Percentiles rank a stretch among this genome's conserved stretches.
These are phyloP conservation scores for Metalampra italica DNA, from an alignment of 2,888 invertebrate species.

Conservation along the genomic window DNA sequence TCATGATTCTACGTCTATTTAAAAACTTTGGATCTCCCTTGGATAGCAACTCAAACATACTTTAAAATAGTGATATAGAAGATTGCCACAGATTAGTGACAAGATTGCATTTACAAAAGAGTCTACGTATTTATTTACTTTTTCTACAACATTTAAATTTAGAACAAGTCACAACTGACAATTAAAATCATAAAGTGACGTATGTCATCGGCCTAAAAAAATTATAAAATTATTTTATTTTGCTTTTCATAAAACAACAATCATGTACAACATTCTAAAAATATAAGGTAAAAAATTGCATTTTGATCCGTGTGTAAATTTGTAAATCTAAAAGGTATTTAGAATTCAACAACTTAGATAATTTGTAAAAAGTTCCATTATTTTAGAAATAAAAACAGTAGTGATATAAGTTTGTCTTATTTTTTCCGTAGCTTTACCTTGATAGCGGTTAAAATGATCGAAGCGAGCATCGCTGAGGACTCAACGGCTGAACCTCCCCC, in stretches of 20 bases:
- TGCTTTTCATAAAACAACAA: conserved; percentile 52
- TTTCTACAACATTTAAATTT: conserved; percentile 37
- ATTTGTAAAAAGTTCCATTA: not conserved
- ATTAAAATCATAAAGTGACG: conserved; percentile 50
- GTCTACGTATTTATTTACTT: not conserved
- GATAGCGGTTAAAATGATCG: conserved; percentile 57
- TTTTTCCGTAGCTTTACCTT: conserved; percentile 6
- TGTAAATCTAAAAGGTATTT: not conserved
- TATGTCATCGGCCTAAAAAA: conserved; percentile 60
- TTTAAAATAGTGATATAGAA: no score
- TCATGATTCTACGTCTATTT: no score
- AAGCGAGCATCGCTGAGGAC: conserved; percentile 55
- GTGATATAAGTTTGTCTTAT: not conserved
- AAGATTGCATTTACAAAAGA: no score
- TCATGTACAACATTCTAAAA: conserved; percentile 54
- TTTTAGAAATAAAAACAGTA: not conserved
- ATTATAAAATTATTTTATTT: conserved; percentile 58
- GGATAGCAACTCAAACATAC: no score
- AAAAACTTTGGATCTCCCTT: no score
- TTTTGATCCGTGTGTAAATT: conserved; percentile 7
- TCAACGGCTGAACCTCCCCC: conserved; percentile 36
- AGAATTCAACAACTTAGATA: not conserved
- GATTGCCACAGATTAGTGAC: no score
- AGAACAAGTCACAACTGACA: conserved; percentile 48
- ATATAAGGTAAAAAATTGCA: conserved; percentile 46